A percentile compares a stretch with the other conserved stretches of the same genome.
phyloP scores from a whole-genome alignment of 2,113 vertebrate genomes.

The Halcyon malimbica region DNA sequence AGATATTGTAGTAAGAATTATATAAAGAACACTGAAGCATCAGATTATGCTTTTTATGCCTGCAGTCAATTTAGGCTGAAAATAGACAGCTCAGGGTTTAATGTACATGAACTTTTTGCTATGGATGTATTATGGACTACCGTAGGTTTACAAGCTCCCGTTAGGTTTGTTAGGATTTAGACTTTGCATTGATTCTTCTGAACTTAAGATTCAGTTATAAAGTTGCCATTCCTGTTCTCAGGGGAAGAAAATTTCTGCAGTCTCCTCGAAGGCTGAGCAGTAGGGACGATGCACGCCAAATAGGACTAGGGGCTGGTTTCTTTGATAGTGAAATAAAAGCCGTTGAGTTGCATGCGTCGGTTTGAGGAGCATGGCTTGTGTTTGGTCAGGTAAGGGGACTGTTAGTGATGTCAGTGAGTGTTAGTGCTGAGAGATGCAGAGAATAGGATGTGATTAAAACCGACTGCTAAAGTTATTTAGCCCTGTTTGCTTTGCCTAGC shows the following conservation, averaged over 20 bases:
- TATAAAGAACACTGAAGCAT: background rate
- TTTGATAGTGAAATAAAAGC: background rate
- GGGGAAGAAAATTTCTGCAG: background rate
- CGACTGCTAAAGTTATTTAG: background rate
- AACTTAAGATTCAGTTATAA: background rate
- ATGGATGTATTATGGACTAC: background rate
- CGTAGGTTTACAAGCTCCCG: background rate
- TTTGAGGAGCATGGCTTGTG: background rate
- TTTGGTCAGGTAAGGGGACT: background rate
- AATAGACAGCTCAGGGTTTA: background rate
- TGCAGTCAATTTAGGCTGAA: background rate
- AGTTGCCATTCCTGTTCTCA: background rate
- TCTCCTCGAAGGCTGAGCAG: background rate
- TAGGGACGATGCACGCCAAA: background rate
- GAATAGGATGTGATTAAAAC: background rate
- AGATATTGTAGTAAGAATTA: background rate
- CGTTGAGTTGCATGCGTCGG: accelerated
- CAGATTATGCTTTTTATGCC: background rate
- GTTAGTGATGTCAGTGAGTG: accelerated
- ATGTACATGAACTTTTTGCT: background rate
- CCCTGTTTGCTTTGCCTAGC: background rate
- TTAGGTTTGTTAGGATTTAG: background rate
- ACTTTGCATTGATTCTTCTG: background rate
- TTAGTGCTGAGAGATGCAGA: background rate
- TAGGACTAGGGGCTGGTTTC: background rate